Evolutionary conservation across 2,113 vertebrate species (phyloP).

Genomic region (Thomomys bottae): DNA sequence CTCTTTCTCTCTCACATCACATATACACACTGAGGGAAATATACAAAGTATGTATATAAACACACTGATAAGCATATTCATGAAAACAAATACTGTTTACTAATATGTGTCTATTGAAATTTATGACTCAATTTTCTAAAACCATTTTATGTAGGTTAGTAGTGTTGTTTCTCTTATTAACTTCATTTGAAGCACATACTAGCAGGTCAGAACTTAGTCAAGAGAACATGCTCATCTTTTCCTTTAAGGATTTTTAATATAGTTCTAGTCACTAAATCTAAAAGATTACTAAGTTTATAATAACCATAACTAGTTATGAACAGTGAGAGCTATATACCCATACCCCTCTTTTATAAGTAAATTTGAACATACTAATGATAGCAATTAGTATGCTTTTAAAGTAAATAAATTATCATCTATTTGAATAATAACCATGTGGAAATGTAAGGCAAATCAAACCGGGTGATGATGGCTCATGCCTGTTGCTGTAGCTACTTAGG

Average conservation of each 20-base stretch:
- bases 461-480: no score
- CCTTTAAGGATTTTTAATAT: background rate
- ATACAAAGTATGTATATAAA: background rate
- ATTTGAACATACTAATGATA: slow-evolving; percentile 43
- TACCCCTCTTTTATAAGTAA: slow-evolving; percentile 53
- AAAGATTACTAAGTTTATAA: slow-evolving; percentile 30
- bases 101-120: background rate
- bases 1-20: background rate
- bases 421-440: slow-evolving; percentile 23
- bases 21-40: background rate
- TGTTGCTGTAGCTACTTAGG: no score
- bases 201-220: background rate
- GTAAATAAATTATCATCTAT: slow-evolving; percentile 39
- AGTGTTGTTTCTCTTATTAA: background rate
- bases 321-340: background rate
- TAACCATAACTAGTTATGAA: slow-evolving; percentile 53
- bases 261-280: background rate
- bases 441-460: background rate
- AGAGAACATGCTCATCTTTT: background rate
- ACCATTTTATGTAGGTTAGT: background rate
- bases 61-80: background rate
- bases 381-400: slow-evolving; percentile 53
- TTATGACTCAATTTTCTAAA: background rate
- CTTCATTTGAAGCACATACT: background rate
- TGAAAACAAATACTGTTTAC: background rate